Conservation (phyloP, 2,113 vertebrate species). For the Pristiophorus japonicus region DNA sequence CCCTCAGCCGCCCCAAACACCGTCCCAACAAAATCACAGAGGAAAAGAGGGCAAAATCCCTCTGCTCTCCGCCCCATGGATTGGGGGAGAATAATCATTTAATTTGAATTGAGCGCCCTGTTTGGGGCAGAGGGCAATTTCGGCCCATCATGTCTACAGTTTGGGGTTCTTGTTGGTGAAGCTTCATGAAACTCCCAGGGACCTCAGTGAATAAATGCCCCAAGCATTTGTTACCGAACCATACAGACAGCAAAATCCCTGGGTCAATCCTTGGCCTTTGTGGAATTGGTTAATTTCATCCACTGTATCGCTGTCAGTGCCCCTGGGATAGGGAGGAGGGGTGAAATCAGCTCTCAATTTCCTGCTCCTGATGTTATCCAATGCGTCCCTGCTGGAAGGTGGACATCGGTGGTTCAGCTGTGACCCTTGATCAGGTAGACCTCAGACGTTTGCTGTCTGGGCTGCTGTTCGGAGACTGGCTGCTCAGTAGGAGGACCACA, state of each 20-base stretch:
- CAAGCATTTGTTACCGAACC: not conserved
- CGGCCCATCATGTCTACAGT: too few relatives aligned
- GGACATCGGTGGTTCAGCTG: not conserved
- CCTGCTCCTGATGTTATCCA: not conserved
- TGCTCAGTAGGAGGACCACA: not conserved
- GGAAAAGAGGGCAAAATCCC: too few relatives aligned
- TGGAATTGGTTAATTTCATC: not conserved
- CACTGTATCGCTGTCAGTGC: not conserved
- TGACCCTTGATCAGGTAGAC: not conserved
- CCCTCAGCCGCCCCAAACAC: too few relatives aligned
- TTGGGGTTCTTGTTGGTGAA: not conserved
- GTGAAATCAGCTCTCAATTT: not conserved
- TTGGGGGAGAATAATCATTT: too few relatives aligned
- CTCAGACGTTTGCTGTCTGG: not conserved
- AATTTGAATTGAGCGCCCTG: too few relatives aligned
- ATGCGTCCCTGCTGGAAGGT: not conserved
- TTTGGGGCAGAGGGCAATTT: too few relatives aligned
- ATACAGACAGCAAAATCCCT: not conserved
- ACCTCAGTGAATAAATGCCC: not conserved
- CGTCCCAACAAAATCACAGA: too few relatives aligned
- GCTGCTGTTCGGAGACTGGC: not conserved
- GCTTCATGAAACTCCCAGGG: not conserved
- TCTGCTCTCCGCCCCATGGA: too few relatives aligned
- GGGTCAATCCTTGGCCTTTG: not conserved
- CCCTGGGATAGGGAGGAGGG: not conserved